phyloP scores from a whole-genome alignment of 2,888 invertebrate species.

The Miltochrista miniata region DNA sequence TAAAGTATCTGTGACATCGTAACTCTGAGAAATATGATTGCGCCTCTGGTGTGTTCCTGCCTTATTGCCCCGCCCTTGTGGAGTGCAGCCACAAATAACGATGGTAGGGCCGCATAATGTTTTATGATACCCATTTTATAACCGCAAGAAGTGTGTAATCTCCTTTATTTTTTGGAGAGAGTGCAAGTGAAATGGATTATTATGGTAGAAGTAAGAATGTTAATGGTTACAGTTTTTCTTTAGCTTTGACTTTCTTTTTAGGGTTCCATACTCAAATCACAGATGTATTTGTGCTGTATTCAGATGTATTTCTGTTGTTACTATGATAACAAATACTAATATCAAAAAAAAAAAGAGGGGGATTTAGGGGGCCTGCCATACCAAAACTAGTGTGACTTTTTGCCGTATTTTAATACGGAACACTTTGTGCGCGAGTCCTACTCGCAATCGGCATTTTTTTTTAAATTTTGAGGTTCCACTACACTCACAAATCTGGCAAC shows the following conservation, averaged over 20 bases:
- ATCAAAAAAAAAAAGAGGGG: no score
- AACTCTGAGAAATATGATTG: constrained; percentile 50
- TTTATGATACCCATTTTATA: constrained; percentile 75
- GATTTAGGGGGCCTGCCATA: no score
- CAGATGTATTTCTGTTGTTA: no score
- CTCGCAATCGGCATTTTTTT: no score
- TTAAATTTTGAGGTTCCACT: no score
- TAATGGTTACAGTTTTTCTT: constrained; percentile 41
- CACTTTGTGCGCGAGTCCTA: no score
- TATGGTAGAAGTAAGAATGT: constrained; percentile 49
- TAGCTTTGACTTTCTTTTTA: background rate
- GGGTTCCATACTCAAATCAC: no score
- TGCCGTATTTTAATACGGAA: no score
- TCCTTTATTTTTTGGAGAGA: constrained; percentile 66
- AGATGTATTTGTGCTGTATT: no score
- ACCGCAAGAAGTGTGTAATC: constrained; percentile 73
- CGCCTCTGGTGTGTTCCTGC: constrained; percentile 51
- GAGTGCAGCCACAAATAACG: constrained; percentile 73
- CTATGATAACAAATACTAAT: no score
- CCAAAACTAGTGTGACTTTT: no score
- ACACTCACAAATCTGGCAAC: no score
- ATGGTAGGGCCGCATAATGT: constrained; percentile 69
- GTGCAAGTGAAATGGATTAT: constrained; percentile 59
- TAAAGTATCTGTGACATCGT: constrained; percentile 55
- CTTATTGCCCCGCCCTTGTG: constrained; percentile 59